Base-by-base conservation (phyloP, 1,140 invertebrate species). In the Halictus rubicundus region DNA sequence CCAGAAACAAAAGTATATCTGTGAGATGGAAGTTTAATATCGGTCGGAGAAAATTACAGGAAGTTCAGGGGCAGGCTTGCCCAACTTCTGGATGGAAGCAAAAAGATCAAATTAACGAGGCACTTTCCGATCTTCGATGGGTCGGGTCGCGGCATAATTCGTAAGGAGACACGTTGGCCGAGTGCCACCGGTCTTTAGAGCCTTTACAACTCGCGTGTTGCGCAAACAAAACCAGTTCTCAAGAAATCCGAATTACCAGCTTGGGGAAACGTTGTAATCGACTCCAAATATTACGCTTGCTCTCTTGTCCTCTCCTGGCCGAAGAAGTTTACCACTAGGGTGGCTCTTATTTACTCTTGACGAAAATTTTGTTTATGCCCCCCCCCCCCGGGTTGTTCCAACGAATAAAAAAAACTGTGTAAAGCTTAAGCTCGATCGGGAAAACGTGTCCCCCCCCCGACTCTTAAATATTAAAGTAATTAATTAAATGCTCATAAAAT, bases 161-260 rank as follows among this genome's bases (percentile, higher is more conserved):
- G 68, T 79, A 77, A 82, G 76, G 85, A 87, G 87, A 88, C 88
- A 85, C 78, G 87, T 81, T 80, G 86, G 73, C 64, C 75, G 76
- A 78, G 69, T 82, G 88, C 88, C 87, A 90, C 89, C 80, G 88
- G 88, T 88, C 89, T 90, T 91, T 87, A 82, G 70, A 68, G 6
- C 39, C 78, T 42, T 42, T 42, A 12, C 4, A 32, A 54, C 75
- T 80, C 54, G 68, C 54, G 61, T 49, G 70, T 85, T 79, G 59
- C 60, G 80, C 66, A 83, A 72, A 78, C 37, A 78, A n/a, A 90
- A 91, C 90, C 90, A 89, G 90, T 91, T 91, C 19, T 89, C 72
- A 68, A 72, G 78, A 89, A 89, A 89, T 88, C 81, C 63, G 59
- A 70, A 59, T 57, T 49, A 80, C 77, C 61, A 8, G 10, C 52